phyloP scores from a whole-genome alignment of 2,113 vertebrate species.

The Pomatorhinus ruficollis region DNA sequence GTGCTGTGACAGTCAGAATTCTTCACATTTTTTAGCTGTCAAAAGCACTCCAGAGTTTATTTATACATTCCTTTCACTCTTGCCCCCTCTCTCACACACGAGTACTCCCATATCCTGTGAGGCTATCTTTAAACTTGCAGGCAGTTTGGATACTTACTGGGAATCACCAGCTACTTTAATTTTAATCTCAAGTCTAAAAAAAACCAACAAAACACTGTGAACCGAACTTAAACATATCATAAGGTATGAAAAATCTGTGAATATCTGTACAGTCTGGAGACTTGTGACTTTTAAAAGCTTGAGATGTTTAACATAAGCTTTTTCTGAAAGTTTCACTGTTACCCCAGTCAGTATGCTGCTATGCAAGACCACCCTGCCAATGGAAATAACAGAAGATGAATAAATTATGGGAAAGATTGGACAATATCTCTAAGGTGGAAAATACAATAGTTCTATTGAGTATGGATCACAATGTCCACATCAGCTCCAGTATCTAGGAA shows the following conservation, averaged over 20 bases:
- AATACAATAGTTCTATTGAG: not conserved
- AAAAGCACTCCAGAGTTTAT: not conserved
- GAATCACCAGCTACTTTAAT: not conserved
- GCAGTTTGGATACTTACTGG: not conserved
- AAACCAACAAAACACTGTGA: not conserved
- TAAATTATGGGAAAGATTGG: not conserved
- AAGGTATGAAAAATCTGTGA: not conserved
- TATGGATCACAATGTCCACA: not conserved
- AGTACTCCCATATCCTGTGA: not conserved
- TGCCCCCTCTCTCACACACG: not conserved
- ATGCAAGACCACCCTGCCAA: not conserved
- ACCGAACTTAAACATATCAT: not conserved
- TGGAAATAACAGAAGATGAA: not conserved
- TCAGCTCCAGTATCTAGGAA: rapidly evolving
- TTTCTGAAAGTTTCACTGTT: not conserved
- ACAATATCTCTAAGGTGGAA: rapidly evolving
- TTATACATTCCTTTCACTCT: not conserved
- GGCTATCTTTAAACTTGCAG: not conserved
- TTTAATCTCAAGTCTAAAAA: not conserved
- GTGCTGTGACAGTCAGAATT: not conserved
- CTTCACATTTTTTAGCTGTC: not conserved
- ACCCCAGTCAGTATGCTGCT: not conserved
- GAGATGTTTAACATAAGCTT: not conserved
- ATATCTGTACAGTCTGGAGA: not conserved
- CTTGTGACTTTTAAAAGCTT: not conserved